Base-by-base conservation (phyloP, 1,140 invertebrate species). In the Adoxophyes honmai region DNA sequence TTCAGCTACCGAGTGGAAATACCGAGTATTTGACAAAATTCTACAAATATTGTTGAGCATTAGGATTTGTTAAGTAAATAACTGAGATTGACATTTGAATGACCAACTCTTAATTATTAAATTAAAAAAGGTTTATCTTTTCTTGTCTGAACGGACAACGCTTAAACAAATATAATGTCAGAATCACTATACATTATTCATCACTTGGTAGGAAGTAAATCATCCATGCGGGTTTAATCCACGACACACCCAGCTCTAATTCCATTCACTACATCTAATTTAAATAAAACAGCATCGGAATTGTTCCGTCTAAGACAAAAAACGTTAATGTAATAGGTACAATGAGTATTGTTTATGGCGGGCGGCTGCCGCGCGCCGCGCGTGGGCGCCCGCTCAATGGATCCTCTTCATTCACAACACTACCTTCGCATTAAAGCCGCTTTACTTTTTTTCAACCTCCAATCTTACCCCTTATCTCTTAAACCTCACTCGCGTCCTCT, bases 381-480 rank as follows among this genome's bases (percentile, higher is more conserved):
- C 81, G 84, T 86, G 78, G 84, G 84, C 79, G 78, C 66, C 60
- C 74, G 61, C 79, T 87, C 78, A 87, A 87, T 86, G 84, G 82
- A 70, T 73, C 68, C 75, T 78, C 76, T 86, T 82, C 85, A 88
- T 88, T 88, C 85, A 87, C 81, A 83, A 86, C 81, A 78, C 84
- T 78, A 72, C 77, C 75, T 82, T 69, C 73, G 71, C 82, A 86
- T 88, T 85, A 86, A 88, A 82, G 70, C 75, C 66, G 75, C 77
- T 84, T 84, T 80, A 78, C 73, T 83, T 76, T 86, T 86, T 86
- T 86, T 79, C 70, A 60, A 72, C 66, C 65, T 72, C 82, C 86
- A 88, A 88, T 88, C 85, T 88, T 75, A 67, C 68, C 73, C 82
- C 77, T 88, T 88, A 88, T 88, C 85, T 80, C 53, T 75, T 70